Evolutionary conservation across 2,888 invertebrate genomes (phyloP).

Genomic region (Chloroclystis v-ata): DNA sequence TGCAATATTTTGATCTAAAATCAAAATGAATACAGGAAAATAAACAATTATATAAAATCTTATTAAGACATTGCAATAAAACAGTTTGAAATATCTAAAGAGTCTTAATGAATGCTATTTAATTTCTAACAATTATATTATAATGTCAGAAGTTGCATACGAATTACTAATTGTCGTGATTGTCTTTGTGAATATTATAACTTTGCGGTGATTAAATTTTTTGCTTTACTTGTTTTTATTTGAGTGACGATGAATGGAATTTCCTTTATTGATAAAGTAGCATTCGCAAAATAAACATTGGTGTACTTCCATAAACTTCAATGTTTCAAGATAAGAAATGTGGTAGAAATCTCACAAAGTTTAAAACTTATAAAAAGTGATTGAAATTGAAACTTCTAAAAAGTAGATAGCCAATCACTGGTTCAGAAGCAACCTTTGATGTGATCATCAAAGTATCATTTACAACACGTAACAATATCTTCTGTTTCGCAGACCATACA

Average conservation of each 20-base stretch:
- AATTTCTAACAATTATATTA: conserved; percentile 49
- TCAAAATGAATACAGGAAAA: neutral
- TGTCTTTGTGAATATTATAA: conserved; percentile 42
- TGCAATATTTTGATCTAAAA: too few relatives aligned
- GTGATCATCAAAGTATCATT: conserved; percentile 41
- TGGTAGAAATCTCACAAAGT: too few relatives aligned
- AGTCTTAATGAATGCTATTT: conserved; percentile 69
- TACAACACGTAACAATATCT: conserved; percentile 53
- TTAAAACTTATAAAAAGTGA: neutral
- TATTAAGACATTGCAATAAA: conserved; percentile 49
- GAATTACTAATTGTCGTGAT: conserved; percentile 64
- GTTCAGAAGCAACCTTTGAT: conserved; percentile 6
- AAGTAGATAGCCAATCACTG: conserved; percentile 4
- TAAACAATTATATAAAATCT: too few relatives aligned
- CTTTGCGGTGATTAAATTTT: conserved; percentile 30
- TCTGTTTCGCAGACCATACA: conserved; percentile 67
- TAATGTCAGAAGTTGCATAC: conserved; percentile 65
- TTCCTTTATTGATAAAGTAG: conserved; percentile 38
- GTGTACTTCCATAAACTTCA: too few relatives aligned
- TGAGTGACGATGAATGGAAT: conserved; percentile 45
- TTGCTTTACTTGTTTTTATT: conserved; percentile 38
- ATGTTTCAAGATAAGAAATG: too few relatives aligned
- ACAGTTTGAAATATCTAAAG: conserved; percentile 72
- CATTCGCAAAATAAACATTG: conserved; percentile 35
- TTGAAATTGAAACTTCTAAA: neutral